Conservation (phyloP, 2,113 vertebrate genomes). For the Petroica traversi region DNA sequence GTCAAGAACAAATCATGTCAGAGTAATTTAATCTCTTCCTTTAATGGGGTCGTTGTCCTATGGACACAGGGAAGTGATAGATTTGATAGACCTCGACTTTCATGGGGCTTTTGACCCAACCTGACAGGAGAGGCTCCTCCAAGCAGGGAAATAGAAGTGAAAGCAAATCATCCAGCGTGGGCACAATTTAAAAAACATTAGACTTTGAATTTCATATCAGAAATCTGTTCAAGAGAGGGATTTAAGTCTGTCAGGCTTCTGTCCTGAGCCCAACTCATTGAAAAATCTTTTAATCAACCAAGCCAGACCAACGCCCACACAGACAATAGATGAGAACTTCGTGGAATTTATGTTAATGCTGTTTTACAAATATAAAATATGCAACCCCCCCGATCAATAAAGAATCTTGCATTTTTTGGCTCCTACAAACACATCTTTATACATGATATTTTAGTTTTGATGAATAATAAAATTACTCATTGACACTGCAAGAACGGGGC, state of each 20-base stretch:
- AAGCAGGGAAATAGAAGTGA: not conserved
- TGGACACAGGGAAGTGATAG: constrained; percentile 15
- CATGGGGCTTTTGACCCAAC: constrained; percentile 15
- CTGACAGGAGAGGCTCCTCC: not conserved
- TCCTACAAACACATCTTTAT: not conserved
- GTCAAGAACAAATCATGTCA: constrained; percentile 35
- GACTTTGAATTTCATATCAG: not conserved
- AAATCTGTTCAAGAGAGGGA: not conserved
- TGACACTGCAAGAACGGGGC: not conserved
- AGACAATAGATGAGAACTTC: not conserved
- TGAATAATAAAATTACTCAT: not conserved
- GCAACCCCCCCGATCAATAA: not conserved
- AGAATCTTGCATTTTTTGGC: not conserved
- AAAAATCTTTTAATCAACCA: not conserved
- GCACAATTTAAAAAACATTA: constrained; percentile 1
- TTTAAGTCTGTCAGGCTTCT: not conserved
- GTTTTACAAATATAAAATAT: not conserved
- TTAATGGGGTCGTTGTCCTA: constrained; percentile 46
- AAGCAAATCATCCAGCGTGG: not conserved
- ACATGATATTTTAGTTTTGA: not conserved
- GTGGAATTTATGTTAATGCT: not conserved
- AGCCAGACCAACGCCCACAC: not conserved
- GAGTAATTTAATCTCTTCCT: constrained; percentile 24
- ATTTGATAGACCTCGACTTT: constrained; percentile 22
- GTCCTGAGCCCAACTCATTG: not conserved